Evolutionary conservation across 2,888 invertebrate species (phyloP), one percentile per base, ranked within the genome.

Genomic region (Caenorhabditis sinica): DNA sequence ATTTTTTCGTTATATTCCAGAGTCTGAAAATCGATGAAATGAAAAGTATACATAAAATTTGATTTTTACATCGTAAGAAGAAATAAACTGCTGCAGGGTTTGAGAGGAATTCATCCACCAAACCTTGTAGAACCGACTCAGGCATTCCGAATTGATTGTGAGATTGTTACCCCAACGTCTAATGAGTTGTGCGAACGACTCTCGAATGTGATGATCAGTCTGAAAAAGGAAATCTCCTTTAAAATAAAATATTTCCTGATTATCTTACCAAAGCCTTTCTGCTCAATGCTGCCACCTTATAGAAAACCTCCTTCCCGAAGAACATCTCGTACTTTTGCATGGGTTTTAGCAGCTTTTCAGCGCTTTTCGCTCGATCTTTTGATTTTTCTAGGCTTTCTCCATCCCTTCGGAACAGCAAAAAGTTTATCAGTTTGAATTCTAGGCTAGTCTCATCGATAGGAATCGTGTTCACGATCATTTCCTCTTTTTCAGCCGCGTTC

Each of bases 291-390:
- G 45, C 28, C 33, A 80, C 23, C 13, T 33, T 58, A 25, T 53
- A 65, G 0, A 58, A 15, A 2, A 72, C 80, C 60, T 80, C 72
- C 23, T 25, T 65, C 11, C 80, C 80, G 25, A 80, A 80, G 25
- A 80, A 80, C 63, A 71, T 58, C 20, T 80, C 80, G 36, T 80
- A 80, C 20, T 49, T 20, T 20, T 65, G 63, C 20, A 80, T 33
- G 0, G 80, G 80, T 6, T 36, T 20, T 13, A 80, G 13, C 17
- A 66, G 4, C 20, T 49, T 36, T 20, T 56, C 30, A 2, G 25
- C 30, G 4, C 45, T 45, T 25, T 23, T n/a, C 6, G 15, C 71
- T 33, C 33, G 0, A 17, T 63, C 45, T 0, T 15, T 20, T 0
- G 33, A 33, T 20, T 30, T 40, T 58, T 56, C 6, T n/a, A 53